Percentiles rank a stretch among this genome's conserved stretches.
Conservation (phyloP, 1,140 invertebrate species). For the Rhizoglyphus robini region DNA sequence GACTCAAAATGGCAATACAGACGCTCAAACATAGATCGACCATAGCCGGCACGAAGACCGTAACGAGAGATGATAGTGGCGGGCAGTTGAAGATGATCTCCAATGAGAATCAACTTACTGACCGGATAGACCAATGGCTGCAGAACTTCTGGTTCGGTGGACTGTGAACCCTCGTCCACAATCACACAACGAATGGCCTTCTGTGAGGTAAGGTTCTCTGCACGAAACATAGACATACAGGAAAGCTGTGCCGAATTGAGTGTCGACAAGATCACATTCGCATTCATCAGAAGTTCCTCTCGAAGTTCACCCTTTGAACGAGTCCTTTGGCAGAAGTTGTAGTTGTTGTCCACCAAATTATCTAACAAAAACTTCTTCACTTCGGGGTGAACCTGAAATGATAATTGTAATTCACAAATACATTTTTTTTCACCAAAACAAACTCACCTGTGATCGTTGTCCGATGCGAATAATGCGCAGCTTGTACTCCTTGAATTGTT, state of each 20-base stretch:
- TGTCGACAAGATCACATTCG: slow-evolving; percentile 51
- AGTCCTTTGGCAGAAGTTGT: background rate
- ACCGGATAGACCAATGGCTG: slow-evolving; percentile 59
- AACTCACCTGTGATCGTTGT: too few species aligned
- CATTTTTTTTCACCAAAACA: too few species aligned
- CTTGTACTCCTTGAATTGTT: background rate
- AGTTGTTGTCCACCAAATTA: background rate
- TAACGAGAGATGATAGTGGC: slow-evolving; percentile 62
- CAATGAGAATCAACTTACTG: slow-evolving; percentile 62
- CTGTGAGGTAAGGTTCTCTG: slow-evolving; percentile 20
- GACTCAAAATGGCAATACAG: background rate
- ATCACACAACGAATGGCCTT: slow-evolving; percentile 62
- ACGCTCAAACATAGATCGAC: slow-evolving; percentile 36
- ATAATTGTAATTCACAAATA: too few species aligned
- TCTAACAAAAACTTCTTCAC: background rate
- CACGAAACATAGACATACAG: background rate
- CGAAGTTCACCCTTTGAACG: background rate
- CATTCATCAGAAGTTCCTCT: slow-evolving; percentile 38
- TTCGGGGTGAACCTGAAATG: background rate
- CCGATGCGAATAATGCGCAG: slow-evolving; percentile 2
- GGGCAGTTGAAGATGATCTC: slow-evolving; percentile 71
- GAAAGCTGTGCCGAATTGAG: slow-evolving; percentile 43
- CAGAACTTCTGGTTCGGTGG: slow-evolving; percentile 62
- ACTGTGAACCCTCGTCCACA: slow-evolving; percentile 79
- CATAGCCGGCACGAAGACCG: slow-evolving; percentile 25